Conservation (phyloP, 2,888 invertebrate species). For the Leptinotarsa rubiginosa region DNA sequence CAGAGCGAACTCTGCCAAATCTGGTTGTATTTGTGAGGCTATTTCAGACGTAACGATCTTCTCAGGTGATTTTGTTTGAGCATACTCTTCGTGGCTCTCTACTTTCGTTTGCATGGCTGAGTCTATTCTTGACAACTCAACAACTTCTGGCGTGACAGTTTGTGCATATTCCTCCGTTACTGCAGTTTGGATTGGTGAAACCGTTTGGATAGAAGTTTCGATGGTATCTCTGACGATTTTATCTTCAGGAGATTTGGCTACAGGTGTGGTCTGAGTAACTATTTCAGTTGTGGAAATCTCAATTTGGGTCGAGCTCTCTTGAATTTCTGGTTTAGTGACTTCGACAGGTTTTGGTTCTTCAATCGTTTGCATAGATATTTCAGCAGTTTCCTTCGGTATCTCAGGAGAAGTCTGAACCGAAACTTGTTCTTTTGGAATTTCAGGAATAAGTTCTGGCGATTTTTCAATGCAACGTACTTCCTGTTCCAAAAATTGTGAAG, state of each 20-base stretch:
- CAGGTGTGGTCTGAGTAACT: conserved; percentile 68
- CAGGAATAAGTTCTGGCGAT: conserved; percentile 40
- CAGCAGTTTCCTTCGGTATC: conserved; percentile 64
- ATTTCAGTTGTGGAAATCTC: conserved; percentile 55
- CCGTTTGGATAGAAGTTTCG: conserved; percentile 66
- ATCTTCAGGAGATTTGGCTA: conserved; percentile 52
- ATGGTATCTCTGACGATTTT: conserved; percentile 55
- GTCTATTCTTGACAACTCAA: conserved; percentile 56
- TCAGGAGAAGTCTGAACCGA: conserved; percentile 42
- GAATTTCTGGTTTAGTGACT: conserved; percentile 64
- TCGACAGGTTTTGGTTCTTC: conserved; percentile 53
- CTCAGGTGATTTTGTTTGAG: conserved; percentile 66
- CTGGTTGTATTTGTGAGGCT: conserved; percentile 48
- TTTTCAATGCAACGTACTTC: conserved; percentile 57
- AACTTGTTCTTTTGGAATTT: conserved; percentile 28
- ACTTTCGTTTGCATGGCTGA: conserved; percentile 62
- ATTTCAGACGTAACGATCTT: conserved; percentile 54
- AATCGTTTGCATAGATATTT: conserved; percentile 72
- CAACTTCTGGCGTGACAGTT: conserved; percentile 57
- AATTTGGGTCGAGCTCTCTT: conserved; percentile 67
- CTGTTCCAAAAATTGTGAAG: conserved; percentile 55
- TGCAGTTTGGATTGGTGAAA: conserved; percentile 59
- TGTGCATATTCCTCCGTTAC: conserved; percentile 60
- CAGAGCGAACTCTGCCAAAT: conserved; percentile 37
- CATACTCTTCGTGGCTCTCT: conserved; percentile 59